These are phyloP conservation scores for Coenonympha arcania DNA, from an alignment of 2,888 invertebrate species.

Conservation along the genomic window DNA sequence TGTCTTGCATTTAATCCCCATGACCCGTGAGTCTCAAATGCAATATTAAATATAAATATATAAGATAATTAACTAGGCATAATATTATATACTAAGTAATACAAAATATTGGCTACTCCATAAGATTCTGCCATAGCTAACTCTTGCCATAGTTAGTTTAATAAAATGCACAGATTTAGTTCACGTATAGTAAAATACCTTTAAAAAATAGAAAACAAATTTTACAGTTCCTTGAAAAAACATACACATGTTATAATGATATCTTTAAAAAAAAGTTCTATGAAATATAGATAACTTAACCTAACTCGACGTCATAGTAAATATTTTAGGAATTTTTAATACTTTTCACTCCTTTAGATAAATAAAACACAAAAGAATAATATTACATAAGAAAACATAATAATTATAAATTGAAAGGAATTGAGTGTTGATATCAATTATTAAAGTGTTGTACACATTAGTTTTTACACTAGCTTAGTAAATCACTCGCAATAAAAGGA, in stretches of 20 bases:
- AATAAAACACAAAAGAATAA: not conserved
- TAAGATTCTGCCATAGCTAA: not conserved
- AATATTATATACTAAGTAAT: not conserved
- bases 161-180: not conserved
- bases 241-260: not conserved
- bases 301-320: too few relatives aligned
- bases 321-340: not conserved
- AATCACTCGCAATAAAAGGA: conserved; percentile 14
- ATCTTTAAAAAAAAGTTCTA: not conserved
- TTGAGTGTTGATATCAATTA: conserved; percentile 15
- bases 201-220: too few relatives aligned
- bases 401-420: conserved; percentile 11
- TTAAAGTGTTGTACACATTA: conserved; percentile 1
- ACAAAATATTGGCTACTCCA: not conserved
- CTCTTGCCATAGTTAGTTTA: conserved; percentile 1
- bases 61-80: not conserved
- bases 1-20: too few relatives aligned
- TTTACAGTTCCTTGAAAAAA: not conserved
- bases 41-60: not conserved
- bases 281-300: too few relatives aligned
- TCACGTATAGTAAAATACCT: not conserved
- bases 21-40: not conserved
- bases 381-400: not conserved
- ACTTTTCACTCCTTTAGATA: not conserved
- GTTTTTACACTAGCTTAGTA: conserved; percentile 12